These are phyloP conservation scores for Pachyrhynchus sulphureomaculatus DNA, from an alignment of 1,140 invertebrate species.

Conservation along the genomic window DNA sequence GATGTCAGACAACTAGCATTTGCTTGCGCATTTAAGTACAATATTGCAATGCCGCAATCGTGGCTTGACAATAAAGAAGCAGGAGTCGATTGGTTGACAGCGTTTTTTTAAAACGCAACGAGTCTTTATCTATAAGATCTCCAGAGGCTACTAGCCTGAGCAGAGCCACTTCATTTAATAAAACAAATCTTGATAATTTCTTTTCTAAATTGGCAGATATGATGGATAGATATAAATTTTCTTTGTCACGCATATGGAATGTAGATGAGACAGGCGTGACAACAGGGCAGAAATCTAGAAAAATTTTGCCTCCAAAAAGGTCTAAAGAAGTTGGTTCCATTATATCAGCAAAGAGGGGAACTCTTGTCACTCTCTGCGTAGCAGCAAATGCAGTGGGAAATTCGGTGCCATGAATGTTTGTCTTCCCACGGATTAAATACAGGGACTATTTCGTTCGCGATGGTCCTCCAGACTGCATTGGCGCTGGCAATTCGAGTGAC, in stretches of 20 bases:
- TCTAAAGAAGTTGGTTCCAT: conserved; percentile 49
- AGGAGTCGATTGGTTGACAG: conserved; percentile 53
- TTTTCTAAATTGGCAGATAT: too few relatives aligned
- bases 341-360: conserved; percentile 44
- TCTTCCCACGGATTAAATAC: conserved; percentile 13
- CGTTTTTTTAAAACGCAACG: conserved; percentile 53
- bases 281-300: conserved; percentile 49
- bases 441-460: conserved; percentile 12
- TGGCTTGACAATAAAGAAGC: conserved; percentile 45
- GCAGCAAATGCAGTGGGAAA: conserved; percentile 31
- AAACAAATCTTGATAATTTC: conserved; percentile 48
- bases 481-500: conserved; percentile 7
- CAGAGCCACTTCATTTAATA: too few relatives aligned
- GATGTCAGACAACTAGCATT: too few relatives aligned
- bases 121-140: conserved; percentile 48
- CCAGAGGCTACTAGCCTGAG: conserved; percentile 54
- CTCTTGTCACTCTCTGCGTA: conserved; percentile 28
- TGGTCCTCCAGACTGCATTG: conserved; percentile 22
- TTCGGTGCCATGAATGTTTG: conserved; percentile 11
- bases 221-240: conserved; percentile 43
- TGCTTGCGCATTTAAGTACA: conserved; percentile 26
- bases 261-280: too few relatives aligned
- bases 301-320: conserved; percentile 44
- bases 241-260: conserved; percentile 42
- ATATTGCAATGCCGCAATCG: too few relatives aligned